These are phyloP conservation scores for Psilanteris sp. DNA, from an alignment of 1,140 invertebrate species.

Conservation along the genomic window DNA sequence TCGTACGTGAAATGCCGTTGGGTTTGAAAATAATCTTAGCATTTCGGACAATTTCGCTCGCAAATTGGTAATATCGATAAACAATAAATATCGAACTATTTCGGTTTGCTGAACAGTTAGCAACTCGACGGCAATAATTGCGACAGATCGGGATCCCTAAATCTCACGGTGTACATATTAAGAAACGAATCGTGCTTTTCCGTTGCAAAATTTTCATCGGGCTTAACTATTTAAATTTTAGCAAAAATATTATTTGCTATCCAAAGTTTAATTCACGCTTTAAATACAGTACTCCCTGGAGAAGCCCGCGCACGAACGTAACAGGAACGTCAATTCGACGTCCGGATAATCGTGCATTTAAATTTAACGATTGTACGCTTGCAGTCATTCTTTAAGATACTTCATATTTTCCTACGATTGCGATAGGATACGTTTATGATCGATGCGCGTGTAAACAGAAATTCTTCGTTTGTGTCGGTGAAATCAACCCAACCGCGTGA, in stretches of 20 bases:
- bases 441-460: too few relatives aligned
- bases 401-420: conserved; percentile 14
- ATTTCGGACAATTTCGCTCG: too few relatives aligned
- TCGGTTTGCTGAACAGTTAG: too few relatives aligned
- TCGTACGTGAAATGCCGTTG: too few relatives aligned
- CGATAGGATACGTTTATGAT: conserved; percentile 24
- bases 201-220: conserved; percentile 45
- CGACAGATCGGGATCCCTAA: too few relatives aligned
- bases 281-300: conserved; percentile 45
- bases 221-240: conserved; percentile 51
- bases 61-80: too few relatives aligned
- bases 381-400: conserved; percentile 53
- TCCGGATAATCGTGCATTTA: conserved; percentile 59
- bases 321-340: conserved; percentile 49
- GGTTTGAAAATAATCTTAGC: too few relatives aligned
- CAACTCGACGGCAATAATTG: too few relatives aligned
- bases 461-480: too few relatives aligned
- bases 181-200: too few relatives aligned
- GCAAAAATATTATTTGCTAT: conserved; percentile 61
- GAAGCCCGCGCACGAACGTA: conserved; percentile 55
- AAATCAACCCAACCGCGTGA: too few relatives aligned
- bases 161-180: too few relatives aligned
- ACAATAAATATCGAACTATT: conserved; percentile 7
- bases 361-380: conserved; percentile 77
- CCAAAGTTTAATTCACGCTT: conserved; percentile 40